Evolutionary conservation across 2,888 invertebrate species (phyloP), one percentile per base, ranked within the genome.

Genomic region (Argyresthia goedartella): DNA sequence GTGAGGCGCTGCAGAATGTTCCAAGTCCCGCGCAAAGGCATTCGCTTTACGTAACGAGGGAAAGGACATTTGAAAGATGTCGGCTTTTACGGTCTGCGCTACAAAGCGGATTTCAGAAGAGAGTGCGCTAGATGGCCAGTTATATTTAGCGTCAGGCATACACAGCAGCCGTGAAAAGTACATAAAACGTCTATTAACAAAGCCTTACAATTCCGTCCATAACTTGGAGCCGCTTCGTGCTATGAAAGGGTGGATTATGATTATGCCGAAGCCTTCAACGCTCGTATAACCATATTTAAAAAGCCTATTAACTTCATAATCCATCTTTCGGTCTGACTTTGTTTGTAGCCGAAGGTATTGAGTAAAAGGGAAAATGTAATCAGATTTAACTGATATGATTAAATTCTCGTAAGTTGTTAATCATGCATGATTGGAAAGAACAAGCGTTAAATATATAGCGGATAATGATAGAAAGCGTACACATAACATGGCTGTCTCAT

Each of bases 391-490:
- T 25, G 25, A 25, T 4, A 25, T 2, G 6, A 25, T 4, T 2
- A 25, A 25, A 25, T 25, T n/a, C n/a, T n/a, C n/a, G 25, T 25
- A 6, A 25, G 25, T 25, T 25, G 25, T 25, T 25, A n/a, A 25
- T 25, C 25, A 6, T 25, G 25, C 25, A 25, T 25, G 25, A 25
- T 6, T 25, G 25, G 6, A 25, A 25, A 25, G 2, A 25, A 25
- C 25, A 25, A 25, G 6, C 6, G 25, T 2, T 2, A 25, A 25
- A 25, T 6, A 25, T 25, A 51, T 93, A 65, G 88, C 80, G 69
- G 88, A 88, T 69, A 75, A 89, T 88, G 67, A 90, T 81, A 61
- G 92, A 90, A 75, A 94, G 93, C 93, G 90, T 93, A 93, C 88
- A 93, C 71, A 77, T 73, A 73, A 64, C 66, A 51, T 92, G 92